Evolutionary conservation across 2,113 vertebrate genomes (phyloP), one percentile per base, ranked within the genome.

Genomic region (Pteronura brasiliensis): DNA sequence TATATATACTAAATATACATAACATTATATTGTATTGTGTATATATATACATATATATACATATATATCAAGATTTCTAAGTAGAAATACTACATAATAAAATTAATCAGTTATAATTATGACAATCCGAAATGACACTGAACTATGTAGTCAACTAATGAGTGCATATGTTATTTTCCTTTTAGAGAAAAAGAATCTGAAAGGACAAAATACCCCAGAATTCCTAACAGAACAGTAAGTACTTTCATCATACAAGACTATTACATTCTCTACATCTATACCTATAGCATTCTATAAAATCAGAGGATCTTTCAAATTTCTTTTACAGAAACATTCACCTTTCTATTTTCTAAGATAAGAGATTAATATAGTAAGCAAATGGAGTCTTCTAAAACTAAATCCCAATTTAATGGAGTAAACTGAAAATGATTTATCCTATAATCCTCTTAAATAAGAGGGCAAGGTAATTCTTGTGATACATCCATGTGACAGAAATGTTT

Each of bases 171-270:
- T 94, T 98, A 3, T 96, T 98, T 98, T 92, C 85, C 39, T 98
- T 99, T 85, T 98, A 99, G 98, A 97, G 80, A 74, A 85, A 94
- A 95, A 96, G 90, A 97, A 90, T 94, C 88, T 97, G 97, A 98
- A 69, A 91, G 93, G 94, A 15, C 10, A 96, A 90, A 84, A 94
- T 85, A 98, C 34, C 92, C 61, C 82, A 92, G 93, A 93, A 94
- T 95, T 95, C 85, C 67, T 95, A 23, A 95, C 93, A 86, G 47
- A 98, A 98, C 96, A 95, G 99, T 99, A 99, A 99, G 99, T 99
- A 63, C 57, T 83, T 86, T 25, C 23, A 85, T 95, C 85, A 39
- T 0, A 4, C 25, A 88, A 72, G 90, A 59, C 89, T 96, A 90
- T 61, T 44, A 72, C 6, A 27, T 27, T 61, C 25, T 27, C 25